Evolutionary conservation across 1,140 invertebrate species (phyloP), one percentile per base, ranked within the genome.

Genomic region (Achatina immaculata): DNA sequence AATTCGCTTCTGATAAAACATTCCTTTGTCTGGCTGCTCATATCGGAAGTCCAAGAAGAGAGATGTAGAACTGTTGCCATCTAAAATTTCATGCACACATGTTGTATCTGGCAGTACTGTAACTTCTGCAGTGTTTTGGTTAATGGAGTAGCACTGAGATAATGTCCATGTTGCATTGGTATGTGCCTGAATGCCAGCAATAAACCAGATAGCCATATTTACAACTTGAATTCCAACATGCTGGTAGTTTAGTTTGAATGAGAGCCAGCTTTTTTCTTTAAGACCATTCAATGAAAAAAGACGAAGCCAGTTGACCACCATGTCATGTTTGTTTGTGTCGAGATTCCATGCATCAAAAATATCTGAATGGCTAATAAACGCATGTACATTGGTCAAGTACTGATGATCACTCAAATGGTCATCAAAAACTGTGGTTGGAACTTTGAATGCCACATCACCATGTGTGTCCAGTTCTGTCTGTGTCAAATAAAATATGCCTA

Each of bases 401-500:
- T 84, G 78, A 43, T 86, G 72, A 71, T 89, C 87, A 62, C 87
- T 80, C 76, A 83, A 89, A 55, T 85, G 79, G 21, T 86, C 87
- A 58, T 87, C 85, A 58, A 89, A 79, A 0, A 87, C 31, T 42
- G 83, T 85, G 6, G 85, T 74, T 0, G 87, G 87, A 24, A 86
- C 80, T 66, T 86, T 78, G 48, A 62, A 89, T 45, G 83, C 83
- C 43, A 88, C 78, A 24, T 82, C 81, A 21, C 87, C 87, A 75
- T 86, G 76, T 1, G 72, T 65, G 51, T 85, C 81, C 34, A 83
- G 78, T 69, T 86, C 79, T 11, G 86, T 86, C 66, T 88, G 83
- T 11, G 87, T 87, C 79, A 89, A 84, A 68, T 86, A 45, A 55
- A 88, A 89, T n/a, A 89, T 78, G 14, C 86, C 81, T 1, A 85